Base-by-base conservation (phyloP, 2,113 vertebrate genomes). In the Limanda limanda region DNA sequence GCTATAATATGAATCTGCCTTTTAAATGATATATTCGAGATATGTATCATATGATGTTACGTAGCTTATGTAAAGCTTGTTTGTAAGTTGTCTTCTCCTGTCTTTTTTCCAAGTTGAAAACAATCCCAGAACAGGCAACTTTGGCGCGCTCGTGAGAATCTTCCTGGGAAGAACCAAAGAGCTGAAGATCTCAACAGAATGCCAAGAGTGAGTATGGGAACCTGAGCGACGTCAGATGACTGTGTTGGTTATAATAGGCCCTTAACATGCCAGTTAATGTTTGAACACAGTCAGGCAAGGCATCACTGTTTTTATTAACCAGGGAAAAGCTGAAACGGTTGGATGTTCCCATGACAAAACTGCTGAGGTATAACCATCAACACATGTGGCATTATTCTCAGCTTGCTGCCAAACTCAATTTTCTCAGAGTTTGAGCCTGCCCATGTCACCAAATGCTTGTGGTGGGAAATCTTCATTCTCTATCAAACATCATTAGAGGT, bases 91-190 rank as follows among this genome's bases (percentile, higher is more conserved):
- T 81, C 35, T 57, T 20, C 12, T 56, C 3, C 17, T 20, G 18
- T 31, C 25, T 25, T 59, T 18, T 14, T 56, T 40, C 37, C 27
- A 86, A 99, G 98, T 97, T 94, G 95, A 97, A 94, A 99, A 99
- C 93, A 99, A 99, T 93, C 97, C 96, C 74, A 96, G 96, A 80
- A 97, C 97, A 1, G 97, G 97, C 84, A 99, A 99, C 90, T 96
- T 99, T 61, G 95, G 95, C 2, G 95, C 97, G 0, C 89, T 99
- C 76, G 95, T 98, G 79, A 96, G 96, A 91, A 94, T 99, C 88
- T 99, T 99, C 90, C 95, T 99, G 82, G 95, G 95, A 74, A 95
- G 98, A 96, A 99, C 98, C 92, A 98, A 97, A 95, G 98, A 99
- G 83, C 90, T 99, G 87, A 99, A 99, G 92, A 96, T 99, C 84